These are phyloP conservation scores for Cyprinodon brontotheroides DNA, from an alignment of 2,113 vertebrate genomes.

Conservation along the genomic window DNA sequence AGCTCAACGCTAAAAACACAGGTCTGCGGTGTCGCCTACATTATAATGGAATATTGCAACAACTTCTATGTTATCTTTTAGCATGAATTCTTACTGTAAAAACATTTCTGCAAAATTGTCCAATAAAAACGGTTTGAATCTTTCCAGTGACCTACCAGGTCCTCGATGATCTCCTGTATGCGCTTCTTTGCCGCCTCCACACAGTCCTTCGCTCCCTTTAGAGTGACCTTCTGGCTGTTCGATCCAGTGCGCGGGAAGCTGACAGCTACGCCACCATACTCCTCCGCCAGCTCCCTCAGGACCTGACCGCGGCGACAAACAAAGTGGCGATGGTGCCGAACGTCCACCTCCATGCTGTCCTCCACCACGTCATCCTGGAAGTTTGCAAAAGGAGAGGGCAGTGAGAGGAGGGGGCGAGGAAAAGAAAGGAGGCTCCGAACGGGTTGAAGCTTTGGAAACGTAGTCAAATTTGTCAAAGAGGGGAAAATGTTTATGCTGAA, in stretches of 20 bases:
- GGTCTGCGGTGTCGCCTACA: no score
- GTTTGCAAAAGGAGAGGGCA: background rate
- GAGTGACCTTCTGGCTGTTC: conserved; percentile 78
- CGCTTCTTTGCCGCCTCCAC: conserved; percentile 82
- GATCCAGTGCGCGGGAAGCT: conserved; percentile 82
- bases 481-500: no score
- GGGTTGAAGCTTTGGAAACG: background rate
- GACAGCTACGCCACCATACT: conserved; percentile 84
- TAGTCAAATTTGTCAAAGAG: background rate
- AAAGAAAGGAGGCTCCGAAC: background rate
- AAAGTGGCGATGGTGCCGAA: conserved; percentile 82
- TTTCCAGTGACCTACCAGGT: conserved; percentile 69
- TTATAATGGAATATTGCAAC: no score
- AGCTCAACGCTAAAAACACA: no score
- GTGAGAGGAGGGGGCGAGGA: background rate
- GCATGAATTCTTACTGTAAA: no score
- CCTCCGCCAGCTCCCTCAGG: conserved; percentile 81
- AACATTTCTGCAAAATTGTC: no score
- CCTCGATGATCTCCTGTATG: conserved; percentile 82
- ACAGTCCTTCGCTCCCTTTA: conserved; percentile 84
- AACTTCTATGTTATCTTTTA: no score
- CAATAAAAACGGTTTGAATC: background rate
- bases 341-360: conserved; percentile 81
- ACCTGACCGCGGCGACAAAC: conserved; percentile 81
- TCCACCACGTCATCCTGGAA: conserved; percentile 82